Evolutionary conservation across 2,888 invertebrate genomes (phyloP).

Genomic region (Anorthoa munda): DNA sequence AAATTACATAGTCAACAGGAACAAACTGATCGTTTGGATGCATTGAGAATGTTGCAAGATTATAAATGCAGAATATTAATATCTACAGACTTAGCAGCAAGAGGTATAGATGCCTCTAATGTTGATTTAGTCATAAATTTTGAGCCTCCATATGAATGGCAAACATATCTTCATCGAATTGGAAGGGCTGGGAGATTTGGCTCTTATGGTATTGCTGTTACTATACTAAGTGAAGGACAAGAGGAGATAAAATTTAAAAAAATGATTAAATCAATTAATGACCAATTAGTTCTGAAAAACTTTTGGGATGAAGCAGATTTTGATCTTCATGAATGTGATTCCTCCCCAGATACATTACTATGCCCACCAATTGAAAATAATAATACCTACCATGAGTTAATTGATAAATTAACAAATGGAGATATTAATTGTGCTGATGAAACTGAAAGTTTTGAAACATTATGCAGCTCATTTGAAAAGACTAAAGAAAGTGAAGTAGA

Average conservation of each 20-base stretch:
- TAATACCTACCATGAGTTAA: slow-evolving; percentile 25
- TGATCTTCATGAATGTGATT: slow-evolving; percentile 49
- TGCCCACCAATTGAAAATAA: slow-evolving; percentile 9
- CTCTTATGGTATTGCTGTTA: slow-evolving; percentile 95
- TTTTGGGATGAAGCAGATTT: slow-evolving; percentile 77
- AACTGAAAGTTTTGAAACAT: slow-evolving; percentile 54
- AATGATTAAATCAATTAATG: slow-evolving; percentile 91
- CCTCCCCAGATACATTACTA: not conserved
- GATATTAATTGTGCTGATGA: slow-evolving; percentile 48
- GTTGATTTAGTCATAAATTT: slow-evolving; percentile 98
- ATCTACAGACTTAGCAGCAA: slow-evolving; percentile 97
- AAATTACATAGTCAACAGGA: slow-evolving; percentile 95
- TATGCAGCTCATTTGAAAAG: slow-evolving; percentile 71
- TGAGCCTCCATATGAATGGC: slow-evolving; percentile 95
- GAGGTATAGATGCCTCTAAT: slow-evolving; percentile 98
- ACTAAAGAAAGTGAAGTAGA: slow-evolving; percentile 65
- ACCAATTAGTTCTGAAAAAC: slow-evolving; percentile 72
- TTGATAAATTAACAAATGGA: slow-evolving; percentile 48
- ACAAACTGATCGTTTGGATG: slow-evolving; percentile 94
- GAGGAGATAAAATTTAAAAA: slow-evolving; percentile 92
- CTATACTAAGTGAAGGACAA: slow-evolving; percentile 92
- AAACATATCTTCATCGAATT: slow-evolving; percentile 98
- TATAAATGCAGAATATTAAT: slow-evolving; percentile 96
- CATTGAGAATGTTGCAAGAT: slow-evolving; percentile 94
- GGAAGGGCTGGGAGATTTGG: slow-evolving; percentile 99